Percentiles rank a stretch among this genome's conserved stretches.
Evolutionary conservation across 1,140 invertebrate genomes (phyloP).

Genomic region (Subanguina moxae): DNA sequence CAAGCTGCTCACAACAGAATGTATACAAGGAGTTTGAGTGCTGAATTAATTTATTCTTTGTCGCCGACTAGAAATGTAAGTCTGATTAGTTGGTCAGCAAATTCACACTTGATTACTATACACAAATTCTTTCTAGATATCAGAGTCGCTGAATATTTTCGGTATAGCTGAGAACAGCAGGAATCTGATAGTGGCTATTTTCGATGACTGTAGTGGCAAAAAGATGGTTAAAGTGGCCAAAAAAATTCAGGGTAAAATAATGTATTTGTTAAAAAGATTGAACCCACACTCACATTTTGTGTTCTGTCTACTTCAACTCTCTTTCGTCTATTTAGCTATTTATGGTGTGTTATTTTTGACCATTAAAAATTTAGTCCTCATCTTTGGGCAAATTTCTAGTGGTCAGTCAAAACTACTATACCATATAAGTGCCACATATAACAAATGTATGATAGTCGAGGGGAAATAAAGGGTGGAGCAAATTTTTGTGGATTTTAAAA

Average conservation of each 20-base stretch:
- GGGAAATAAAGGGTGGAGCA: too few relatives aligned
- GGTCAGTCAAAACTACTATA: too few relatives aligned
- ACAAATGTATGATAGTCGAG: too few relatives aligned
- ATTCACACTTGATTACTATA: background rate
- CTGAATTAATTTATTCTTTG: slow-evolving; percentile 52
- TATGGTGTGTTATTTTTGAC: too few relatives aligned
- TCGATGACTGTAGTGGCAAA: slow-evolving; percentile 46
- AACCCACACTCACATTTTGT: too few relatives aligned
- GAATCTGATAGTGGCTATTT: slow-evolving; percentile 42
- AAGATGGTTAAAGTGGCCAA: slow-evolving; percentile 48
- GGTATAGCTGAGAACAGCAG: slow-evolving; percentile 45
- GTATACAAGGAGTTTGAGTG: slow-evolving; percentile 47
- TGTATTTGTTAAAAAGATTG: too few relatives aligned
- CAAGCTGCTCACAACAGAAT: slow-evolving; percentile 55
- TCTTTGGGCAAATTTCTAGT: too few relatives aligned
- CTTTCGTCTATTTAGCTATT: too few relatives aligned
- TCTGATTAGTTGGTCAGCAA: slow-evolving; percentile 9
- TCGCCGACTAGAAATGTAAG: slow-evolving; percentile 54
- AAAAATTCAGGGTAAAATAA: slow-evolving; percentile 26
- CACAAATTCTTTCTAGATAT: slow-evolving; percentile 39
- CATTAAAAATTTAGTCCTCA: too few relatives aligned
- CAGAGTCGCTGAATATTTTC: slow-evolving; percentile 47
- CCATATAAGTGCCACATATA: too few relatives aligned
- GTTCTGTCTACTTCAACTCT: too few relatives aligned
- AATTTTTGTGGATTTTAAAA: too few relatives aligned